A percentile compares a stretch with the other conserved stretches of the same genome.
These are phyloP conservation scores for Papilio polytes DNA, from an alignment of 1,140 invertebrate genomes.

Conservation along the genomic window DNA sequence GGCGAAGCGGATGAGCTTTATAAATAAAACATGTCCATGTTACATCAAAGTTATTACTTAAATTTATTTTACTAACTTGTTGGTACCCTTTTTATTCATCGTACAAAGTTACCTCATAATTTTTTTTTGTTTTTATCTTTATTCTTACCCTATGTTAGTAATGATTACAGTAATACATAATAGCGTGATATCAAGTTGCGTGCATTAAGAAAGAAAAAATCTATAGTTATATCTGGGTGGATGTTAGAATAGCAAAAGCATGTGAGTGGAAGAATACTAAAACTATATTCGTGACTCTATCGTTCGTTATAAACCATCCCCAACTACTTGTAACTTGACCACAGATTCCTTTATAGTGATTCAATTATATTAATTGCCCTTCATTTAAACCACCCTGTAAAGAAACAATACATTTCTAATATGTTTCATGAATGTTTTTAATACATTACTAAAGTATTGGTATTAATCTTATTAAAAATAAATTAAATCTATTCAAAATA, in stretches of 20 bases:
- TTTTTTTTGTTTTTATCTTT: slow-evolving; percentile 3
- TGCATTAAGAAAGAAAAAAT: slow-evolving; percentile 21
- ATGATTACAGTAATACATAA: slow-evolving; percentile 43
- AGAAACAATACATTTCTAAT: slow-evolving; percentile 50
- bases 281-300: not conserved
- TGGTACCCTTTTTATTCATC: not conserved
- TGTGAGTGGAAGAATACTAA: slow-evolving; percentile 16
- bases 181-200: slow-evolving; percentile 32
- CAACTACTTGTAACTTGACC: slow-evolving; percentile 12
- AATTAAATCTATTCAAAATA: too few species aligned
- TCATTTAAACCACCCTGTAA: slow-evolving; percentile 69
- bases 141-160: slow-evolving; percentile 44
- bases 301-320: slow-evolving; percentile 42
- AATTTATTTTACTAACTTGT: not conserved
- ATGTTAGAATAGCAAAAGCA: slow-evolving; percentile 35
- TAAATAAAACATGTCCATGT: slow-evolving; percentile 50
- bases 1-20: slow-evolving; percentile 80
- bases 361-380: slow-evolving; percentile 40
- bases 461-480: too few species aligned
- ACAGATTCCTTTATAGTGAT: slow-evolving; percentile 37
- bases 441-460: too few species aligned
- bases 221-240: slow-evolving; percentile 15
- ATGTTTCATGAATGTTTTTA: slow-evolving; percentile 28
- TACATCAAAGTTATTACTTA: slow-evolving; percentile 50
- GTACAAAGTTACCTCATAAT: not conserved